A percentile compares a stretch with the other conserved stretches of the same genome.
Evolutionary conservation across 2,888 invertebrate species (phyloP).

Genomic region (Doris montereyensis): DNA sequence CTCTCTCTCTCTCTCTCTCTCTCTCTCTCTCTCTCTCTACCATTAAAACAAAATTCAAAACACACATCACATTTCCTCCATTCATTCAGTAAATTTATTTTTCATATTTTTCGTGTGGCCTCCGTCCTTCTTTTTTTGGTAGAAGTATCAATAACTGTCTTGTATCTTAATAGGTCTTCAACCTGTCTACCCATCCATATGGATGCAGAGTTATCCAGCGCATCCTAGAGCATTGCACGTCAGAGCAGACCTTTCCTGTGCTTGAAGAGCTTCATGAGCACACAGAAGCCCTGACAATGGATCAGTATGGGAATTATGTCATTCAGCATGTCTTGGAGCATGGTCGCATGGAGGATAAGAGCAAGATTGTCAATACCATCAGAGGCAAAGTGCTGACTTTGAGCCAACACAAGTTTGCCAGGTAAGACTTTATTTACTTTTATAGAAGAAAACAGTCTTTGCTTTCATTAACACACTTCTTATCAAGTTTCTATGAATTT

Average conservation of each 20-base stretch:
- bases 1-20: too few relatives aligned
- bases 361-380: conserved; percentile 91
- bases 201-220: conserved; percentile 99
- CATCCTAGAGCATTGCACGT: conserved; percentile 97
- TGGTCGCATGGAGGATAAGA: conserved; percentile 96
- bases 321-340: conserved; percentile 94
- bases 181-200: conserved; percentile 98
- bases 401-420: conserved; percentile 98
- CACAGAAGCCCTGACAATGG: conserved; percentile 90
- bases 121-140: too few relatives aligned
- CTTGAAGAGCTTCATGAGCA: conserved; percentile 94
- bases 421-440: conserved; percentile 67
- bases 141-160: too few relatives aligned
- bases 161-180: conserved; percentile 80
- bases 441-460: too few relatives aligned
- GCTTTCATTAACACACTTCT: too few relatives aligned
- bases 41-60: too few relatives aligned
- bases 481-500: too few relatives aligned
- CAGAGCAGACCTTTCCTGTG: conserved; percentile 90
- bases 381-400: conserved; percentile 92
- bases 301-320: conserved; percentile 87
- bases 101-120: too few relatives aligned
- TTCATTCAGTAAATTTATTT: too few relatives aligned
- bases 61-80: too few relatives aligned
- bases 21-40: too few relatives aligned